These are phyloP conservation scores for Sebastes iracundus DNA, from an alignment of 2,797 vertebrate genomes.

Conservation along the genomic window DNA sequence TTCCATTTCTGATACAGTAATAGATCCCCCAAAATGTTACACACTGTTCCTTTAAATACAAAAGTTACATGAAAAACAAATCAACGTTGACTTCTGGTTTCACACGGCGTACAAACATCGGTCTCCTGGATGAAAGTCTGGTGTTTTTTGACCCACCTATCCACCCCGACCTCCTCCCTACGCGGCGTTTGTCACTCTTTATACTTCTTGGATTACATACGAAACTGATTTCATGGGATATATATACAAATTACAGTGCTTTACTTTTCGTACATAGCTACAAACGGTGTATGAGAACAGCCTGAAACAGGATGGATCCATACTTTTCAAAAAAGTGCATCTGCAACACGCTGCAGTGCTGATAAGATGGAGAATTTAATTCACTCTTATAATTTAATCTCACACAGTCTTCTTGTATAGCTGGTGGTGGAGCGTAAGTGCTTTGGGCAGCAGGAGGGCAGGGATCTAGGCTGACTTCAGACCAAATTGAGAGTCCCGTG, in stretches of 20 bases:
- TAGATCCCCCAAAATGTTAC: no score
- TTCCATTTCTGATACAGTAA: no score
- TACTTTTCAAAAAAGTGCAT: conserved; percentile 3
- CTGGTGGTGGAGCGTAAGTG: conserved; percentile 23
- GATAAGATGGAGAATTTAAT: conserved; percentile 48
- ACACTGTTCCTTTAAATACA: no score
- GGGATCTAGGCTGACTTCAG: conserved; percentile 5
- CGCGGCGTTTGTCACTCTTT: background rate
- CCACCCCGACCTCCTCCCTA: background rate
- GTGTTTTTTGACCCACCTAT: background rate
- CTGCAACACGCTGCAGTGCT: conserved; percentile 23
- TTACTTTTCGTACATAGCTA: background rate
- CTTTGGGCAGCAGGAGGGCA: conserved; percentile 29
- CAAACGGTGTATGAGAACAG: background rate
- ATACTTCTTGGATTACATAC: background rate
- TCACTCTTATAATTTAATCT: conserved; percentile 44
- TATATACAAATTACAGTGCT: background rate
- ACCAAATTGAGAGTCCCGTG: conserved; percentile 10
- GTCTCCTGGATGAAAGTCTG: background rate
- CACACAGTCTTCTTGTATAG: conserved; percentile 20
- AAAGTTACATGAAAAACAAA: background rate
- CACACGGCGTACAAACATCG: background rate
- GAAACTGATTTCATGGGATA: background rate
- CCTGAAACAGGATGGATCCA: conserved; percentile 4
- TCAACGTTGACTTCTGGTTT: background rate